Evolutionary conservation across 2,888 invertebrate species (phyloP).

Genomic region (Eutolmus rufibarbis): DNA sequence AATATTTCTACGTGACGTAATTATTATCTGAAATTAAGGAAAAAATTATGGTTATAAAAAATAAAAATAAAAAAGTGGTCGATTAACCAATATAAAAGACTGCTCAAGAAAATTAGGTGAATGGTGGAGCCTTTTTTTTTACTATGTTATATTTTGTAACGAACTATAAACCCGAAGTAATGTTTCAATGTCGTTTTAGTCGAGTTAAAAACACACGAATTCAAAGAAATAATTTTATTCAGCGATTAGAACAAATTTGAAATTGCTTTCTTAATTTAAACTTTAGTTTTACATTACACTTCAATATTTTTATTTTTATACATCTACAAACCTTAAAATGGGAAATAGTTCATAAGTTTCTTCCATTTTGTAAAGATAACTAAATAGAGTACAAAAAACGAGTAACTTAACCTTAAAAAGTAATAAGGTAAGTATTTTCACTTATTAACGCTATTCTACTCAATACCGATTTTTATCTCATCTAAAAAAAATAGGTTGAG

Average conservation of each 20-base stretch:
- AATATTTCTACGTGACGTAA: neutral
- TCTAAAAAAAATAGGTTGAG: neutral
- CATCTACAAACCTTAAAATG: slow-evolving; percentile 16
- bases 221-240: slow-evolving; percentile 36
- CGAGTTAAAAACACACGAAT: neutral
- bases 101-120: neutral
- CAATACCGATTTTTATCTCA: neutral
- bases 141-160: too few relatives aligned
- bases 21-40: neutral
- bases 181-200: neutral
- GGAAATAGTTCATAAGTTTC: slow-evolving; percentile 33
- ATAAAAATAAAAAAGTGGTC: neutral
- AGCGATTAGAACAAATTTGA: slow-evolving; percentile 29
- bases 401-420: neutral
- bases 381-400: neutral
- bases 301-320: neutral
- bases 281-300: slow-evolving; percentile 13
- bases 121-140: too few relatives aligned
- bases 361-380: slow-evolving; percentile 1
- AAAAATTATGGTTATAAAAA: neutral
- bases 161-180: too few relatives aligned
- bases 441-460: neutral
- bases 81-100: too few relatives aligned
- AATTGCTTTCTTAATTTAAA: neutral
- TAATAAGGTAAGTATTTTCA: neutral